Conservation (phyloP, 2,797 vertebrate species). For the Helostoma temminkii region DNA sequence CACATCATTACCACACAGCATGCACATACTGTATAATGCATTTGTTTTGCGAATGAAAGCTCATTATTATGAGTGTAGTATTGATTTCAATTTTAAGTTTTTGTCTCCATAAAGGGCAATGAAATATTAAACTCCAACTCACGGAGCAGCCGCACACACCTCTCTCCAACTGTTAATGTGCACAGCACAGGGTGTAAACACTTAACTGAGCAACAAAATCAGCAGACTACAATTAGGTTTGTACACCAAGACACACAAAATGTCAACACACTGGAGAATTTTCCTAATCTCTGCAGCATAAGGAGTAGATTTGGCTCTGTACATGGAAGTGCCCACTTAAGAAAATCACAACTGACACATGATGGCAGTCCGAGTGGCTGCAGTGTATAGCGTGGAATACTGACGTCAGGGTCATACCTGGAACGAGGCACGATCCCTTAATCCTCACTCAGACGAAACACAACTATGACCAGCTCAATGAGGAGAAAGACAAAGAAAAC, state of each 20-base stretch:
- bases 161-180: slow-evolving; percentile 4
- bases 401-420: slow-evolving; percentile 31
- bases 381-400: not conserved
- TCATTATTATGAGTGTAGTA: not conserved
- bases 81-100: not conserved
- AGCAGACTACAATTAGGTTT: not conserved
- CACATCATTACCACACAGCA: not conserved
- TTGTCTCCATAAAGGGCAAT: not conserved
- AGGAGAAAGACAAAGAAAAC: slow-evolving; percentile 28
- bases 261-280: not conserved
- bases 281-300: not conserved
- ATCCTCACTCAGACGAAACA: slow-evolving; percentile 42
- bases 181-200: not conserved
- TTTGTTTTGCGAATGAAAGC: not conserved
- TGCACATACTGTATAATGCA: not conserved
- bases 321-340: not conserved
- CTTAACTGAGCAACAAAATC: slow-evolving; percentile 2
- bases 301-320: not conserved
- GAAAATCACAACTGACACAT: not conserved
- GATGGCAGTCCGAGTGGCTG: not conserved
- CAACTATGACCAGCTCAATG: slow-evolving; percentile 1
- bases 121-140: not conserved
- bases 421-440: slow-evolving; percentile 3
- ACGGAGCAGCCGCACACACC: not conserved
- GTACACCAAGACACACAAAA: slow-evolving; percentile 1